Evolutionary conservation across 2,888 invertebrate genomes (phyloP).

Genomic region (Pachymerium ferrugineum): DNA sequence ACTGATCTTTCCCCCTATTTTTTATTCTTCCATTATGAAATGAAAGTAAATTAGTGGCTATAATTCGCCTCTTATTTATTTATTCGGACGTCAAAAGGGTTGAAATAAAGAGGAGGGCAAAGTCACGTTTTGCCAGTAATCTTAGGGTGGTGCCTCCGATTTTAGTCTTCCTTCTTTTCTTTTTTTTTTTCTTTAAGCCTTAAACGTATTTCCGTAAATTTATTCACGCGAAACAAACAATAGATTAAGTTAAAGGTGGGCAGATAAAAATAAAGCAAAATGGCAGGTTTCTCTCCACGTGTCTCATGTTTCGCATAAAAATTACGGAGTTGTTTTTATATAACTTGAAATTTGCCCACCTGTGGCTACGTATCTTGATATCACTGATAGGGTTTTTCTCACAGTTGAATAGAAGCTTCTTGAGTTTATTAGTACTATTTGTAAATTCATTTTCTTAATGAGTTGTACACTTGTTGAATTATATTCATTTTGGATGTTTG

Average conservation of each 20-base stretch:
- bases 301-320: not conserved
- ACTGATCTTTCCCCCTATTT: not conserved
- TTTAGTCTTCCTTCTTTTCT: too few relatives aligned
- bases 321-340: not conserved
- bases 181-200: not conserved
- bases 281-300: not conserved
- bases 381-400: too few relatives aligned
- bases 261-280: too few relatives aligned
- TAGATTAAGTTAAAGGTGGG: too few relatives aligned
- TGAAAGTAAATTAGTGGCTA: not conserved
- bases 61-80: constrained; percentile 2
- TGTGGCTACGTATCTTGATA: not conserved
- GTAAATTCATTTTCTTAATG: too few relatives aligned
- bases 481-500: too few relatives aligned
- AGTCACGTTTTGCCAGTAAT: constrained; percentile 3
- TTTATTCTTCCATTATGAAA: not conserved
- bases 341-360: not conserved
- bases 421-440: too few relatives aligned
- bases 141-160: not conserved
- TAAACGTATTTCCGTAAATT: not conserved
- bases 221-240: not conserved
- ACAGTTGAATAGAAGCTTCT: too few relatives aligned
- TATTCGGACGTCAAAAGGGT: not conserved
- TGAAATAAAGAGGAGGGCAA: not conserved
- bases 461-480: too few relatives aligned